phyloP scores from a whole-genome alignment of 30 jellyfish, hydroid and myxozoan species.

The Haliclystus octoradiatus region DNA sequence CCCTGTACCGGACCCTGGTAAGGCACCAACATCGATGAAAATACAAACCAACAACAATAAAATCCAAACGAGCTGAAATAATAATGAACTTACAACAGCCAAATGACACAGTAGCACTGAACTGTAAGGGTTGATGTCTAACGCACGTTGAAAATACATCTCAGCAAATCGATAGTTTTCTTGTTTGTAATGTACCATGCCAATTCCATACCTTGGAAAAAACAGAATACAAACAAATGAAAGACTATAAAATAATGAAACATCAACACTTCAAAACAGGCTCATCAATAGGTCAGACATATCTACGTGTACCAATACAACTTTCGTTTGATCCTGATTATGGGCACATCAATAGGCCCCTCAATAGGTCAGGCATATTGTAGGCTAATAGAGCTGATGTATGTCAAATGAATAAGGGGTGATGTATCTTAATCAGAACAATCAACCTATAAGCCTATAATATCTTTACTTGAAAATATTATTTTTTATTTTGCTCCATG shows the following conservation, averaged over 20 bases:
- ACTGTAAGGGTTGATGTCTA: slow-evolving; percentile 74
- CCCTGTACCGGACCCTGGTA: too few species aligned
- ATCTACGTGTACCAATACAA: too few species aligned
- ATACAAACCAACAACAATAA: not conserved
- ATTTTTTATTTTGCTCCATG: too few species aligned
- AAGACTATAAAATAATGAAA: not conserved
- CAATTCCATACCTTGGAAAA: slow-evolving; percentile 80
- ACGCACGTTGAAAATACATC: slow-evolving; percentile 67
- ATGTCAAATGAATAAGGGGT: too few species aligned
- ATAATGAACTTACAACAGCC: slow-evolving; percentile 74
- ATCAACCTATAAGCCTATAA: too few species aligned
- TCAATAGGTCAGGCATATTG: too few species aligned
- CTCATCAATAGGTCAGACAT: not conserved
- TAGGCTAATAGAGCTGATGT: too few species aligned
- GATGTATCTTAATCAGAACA: too few species aligned
- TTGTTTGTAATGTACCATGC: slow-evolving; percentile 91
- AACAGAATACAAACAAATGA: not conserved
- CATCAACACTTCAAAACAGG: not conserved
- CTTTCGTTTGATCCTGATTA: too few species aligned
- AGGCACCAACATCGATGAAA: not conserved
- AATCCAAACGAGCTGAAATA: not conserved
- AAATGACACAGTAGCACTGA: slow-evolving; percentile 90
- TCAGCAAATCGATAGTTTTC: slow-evolving; percentile 86
- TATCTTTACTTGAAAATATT: too few species aligned
- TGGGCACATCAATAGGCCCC: too few species aligned